These are phyloP conservation scores for Chymomyza procnemis DNA, from an alignment of 2,888 invertebrate genomes.

Conservation along the genomic window DNA sequence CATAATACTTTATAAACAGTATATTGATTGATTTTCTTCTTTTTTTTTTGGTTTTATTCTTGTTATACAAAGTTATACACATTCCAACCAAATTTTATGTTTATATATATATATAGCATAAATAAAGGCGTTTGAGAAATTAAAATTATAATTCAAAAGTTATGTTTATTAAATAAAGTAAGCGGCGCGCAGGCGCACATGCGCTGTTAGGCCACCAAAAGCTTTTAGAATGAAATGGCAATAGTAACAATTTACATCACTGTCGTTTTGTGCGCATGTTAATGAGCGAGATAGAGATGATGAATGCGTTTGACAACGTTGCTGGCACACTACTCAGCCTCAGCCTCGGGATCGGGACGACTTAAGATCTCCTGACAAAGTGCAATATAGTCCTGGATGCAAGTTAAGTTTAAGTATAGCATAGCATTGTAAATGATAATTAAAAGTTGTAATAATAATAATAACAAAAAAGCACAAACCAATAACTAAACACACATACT, in stretches of 20 bases:
- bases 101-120: neutral
- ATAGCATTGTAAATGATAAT: slow-evolving; percentile 19
- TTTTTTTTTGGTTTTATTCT: neutral
- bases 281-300: neutral
- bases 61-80: neutral
- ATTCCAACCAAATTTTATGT: neutral
- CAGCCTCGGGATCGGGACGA: slow-evolving; percentile 77
- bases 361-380: slow-evolving; percentile 78
- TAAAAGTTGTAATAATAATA: no score
- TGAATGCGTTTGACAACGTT: neutral
- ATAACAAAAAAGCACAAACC: slow-evolving; percentile 2
- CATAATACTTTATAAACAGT: neutral
- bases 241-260: neutral
- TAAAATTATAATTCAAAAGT: neutral
- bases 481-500: neutral
- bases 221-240: neutral
- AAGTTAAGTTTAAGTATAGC: no score
- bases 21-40: no score
- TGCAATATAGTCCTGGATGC: slow-evolving; percentile 76
- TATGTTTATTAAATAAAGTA: neutral
- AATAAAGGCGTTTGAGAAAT: neutral
- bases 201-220: neutral
- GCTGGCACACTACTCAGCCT: slow-evolving; percentile 54
- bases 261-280: neutral
- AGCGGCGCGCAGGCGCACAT: no score